Conservation (phyloP, 2,113 vertebrate species). For the Albula goreensis region DNA sequence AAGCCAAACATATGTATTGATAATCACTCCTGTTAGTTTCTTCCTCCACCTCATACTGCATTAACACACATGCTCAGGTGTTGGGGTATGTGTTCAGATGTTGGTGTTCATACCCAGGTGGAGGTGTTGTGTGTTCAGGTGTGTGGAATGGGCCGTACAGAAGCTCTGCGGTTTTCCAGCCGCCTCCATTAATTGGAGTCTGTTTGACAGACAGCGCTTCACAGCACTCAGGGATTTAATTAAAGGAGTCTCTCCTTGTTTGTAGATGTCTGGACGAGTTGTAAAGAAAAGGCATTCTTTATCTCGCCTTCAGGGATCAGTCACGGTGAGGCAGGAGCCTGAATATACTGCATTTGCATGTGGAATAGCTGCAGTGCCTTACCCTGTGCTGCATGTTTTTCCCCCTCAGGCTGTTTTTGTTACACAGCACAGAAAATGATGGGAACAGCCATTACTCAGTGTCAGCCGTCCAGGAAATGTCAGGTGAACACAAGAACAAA, state of each 20-base stretch:
- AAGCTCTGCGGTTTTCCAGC: neutral
- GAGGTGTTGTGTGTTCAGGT: neutral
- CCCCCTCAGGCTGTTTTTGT: neutral
- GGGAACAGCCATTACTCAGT: neutral
- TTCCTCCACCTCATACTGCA: too few species aligned
- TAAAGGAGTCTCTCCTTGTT: neutral
- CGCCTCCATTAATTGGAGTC: neutral
- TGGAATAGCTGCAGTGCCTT: too few species aligned
- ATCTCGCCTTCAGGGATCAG: neutral
- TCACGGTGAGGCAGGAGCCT: neutral
- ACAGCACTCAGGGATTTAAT: neutral
- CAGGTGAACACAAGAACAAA: neutral
- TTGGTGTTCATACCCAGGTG: too few species aligned
- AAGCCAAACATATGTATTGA: too few species aligned
- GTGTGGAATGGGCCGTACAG: neutral
- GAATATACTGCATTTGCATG: neutral
- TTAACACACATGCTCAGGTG: neutral
- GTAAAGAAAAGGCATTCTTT: neutral
- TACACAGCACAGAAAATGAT: neutral
- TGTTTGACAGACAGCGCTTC: neutral
- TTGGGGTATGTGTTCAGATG: neutral
- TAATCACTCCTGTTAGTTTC: too few species aligned
- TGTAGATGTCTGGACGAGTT: neutral
- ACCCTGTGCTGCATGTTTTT: neutral
- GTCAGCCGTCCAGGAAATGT: neutral